Conservation (phyloP, 2,113 vertebrate species). For the Etia nguti region DNA sequence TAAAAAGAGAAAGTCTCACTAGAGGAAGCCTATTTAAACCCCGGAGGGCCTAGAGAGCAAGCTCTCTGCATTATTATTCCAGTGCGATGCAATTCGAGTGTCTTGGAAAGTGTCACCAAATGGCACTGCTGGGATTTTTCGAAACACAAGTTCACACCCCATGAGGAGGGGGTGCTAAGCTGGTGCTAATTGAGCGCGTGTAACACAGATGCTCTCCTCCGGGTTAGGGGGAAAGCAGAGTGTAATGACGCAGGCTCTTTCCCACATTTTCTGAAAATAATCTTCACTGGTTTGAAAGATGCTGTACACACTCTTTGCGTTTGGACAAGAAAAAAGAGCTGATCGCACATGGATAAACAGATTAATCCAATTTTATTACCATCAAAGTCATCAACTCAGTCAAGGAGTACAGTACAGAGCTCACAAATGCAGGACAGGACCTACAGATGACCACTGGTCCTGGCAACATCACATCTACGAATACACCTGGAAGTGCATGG, state of each 20-base stretch:
- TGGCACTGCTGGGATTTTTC: constrained; percentile 31
- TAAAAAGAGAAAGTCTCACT: constrained; percentile 4
- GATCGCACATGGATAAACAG: neutral
- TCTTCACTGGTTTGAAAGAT: neutral
- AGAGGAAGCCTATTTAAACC: constrained; percentile 9
- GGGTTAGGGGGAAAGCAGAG: neutral
- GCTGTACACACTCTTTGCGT: neutral
- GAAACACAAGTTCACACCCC: constrained; percentile 21
- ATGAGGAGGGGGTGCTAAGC: constrained; percentile 34
- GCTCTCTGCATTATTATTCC: constrained; percentile 21
- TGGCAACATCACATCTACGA: constrained; percentile 55
- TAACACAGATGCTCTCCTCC: constrained; percentile 51
- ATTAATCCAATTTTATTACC: constrained; percentile 70
- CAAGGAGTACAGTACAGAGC: constrained; percentile 64
- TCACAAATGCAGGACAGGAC: constrained; percentile 63
- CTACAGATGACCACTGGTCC: constrained; percentile 49
- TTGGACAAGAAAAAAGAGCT: neutral
- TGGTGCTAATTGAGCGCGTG: constrained; percentile 39
- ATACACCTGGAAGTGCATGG: constrained; percentile 48
- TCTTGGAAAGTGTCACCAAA: constrained; percentile 45
- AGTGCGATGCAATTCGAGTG: neutral
- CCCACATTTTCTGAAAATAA: constrained; percentile 21
- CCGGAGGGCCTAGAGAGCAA: neutral
- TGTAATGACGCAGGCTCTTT: constrained; percentile 11
- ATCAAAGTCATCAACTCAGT: constrained; percentile 69